Conservation (phyloP, 2,113 vertebrate genomes). For the Pelvicachromis taeniatus region DNA sequence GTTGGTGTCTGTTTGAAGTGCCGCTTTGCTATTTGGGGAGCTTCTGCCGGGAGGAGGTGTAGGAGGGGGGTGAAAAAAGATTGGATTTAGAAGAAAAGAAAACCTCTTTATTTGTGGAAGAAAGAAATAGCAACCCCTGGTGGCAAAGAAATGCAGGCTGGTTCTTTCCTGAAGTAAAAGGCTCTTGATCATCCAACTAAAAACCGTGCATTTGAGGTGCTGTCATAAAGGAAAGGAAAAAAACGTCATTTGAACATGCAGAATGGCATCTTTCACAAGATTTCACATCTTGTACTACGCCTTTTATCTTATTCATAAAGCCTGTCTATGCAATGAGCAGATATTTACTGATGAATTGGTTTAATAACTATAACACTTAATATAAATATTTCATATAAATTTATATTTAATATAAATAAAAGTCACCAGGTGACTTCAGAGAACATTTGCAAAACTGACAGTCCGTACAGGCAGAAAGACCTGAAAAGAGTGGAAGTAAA, state of each 20-base stretch:
- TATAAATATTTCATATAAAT: no score
- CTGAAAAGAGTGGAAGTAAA: not conserved
- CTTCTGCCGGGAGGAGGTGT: constrained; percentile 11
- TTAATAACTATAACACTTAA: not conserved
- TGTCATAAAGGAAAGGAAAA: not conserved
- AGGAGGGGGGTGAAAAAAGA: not conserved
- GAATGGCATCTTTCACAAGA: not conserved
- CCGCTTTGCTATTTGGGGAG: constrained; percentile 48
- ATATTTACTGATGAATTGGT: not conserved
- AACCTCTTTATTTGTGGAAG: constrained; percentile 30
- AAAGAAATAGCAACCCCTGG: constrained; percentile 53
- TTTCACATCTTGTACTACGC: not conserved
- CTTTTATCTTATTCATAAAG: not conserved
- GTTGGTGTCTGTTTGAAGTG: constrained; percentile 51
- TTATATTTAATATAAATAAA: not conserved
- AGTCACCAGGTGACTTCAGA: not conserved
- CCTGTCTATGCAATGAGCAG: not conserved
- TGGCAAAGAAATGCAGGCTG: constrained; percentile 27
- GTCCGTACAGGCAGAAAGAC: not conserved
- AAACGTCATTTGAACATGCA: not conserved
- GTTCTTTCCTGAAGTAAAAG: not conserved
- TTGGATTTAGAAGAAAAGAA: constrained; percentile 40
- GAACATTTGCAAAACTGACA: not conserved
- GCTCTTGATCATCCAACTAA: constrained; percentile 21
- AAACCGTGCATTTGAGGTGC: not conserved